These are phyloP conservation scores for Synanthedon andrenaeformis DNA, from an alignment of 2,888 invertebrate species.

Conservation along the genomic window DNA sequence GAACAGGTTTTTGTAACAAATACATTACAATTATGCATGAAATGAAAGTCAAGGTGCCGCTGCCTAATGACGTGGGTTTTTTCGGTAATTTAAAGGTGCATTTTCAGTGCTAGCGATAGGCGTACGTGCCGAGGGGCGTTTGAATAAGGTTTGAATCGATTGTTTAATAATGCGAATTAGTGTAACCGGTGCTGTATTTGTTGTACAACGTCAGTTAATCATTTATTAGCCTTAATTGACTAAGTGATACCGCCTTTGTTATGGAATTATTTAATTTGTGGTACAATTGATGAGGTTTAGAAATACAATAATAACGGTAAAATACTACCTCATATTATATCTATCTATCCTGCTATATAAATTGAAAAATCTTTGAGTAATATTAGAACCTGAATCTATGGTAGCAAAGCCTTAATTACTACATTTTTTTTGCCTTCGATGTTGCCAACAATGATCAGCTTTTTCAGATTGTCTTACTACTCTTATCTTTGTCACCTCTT, in stretches of 20 bases:
- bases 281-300: conserved; percentile 7
- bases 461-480: too few relatives aligned
- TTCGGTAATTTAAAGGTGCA: not conserved
- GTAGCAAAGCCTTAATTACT: too few relatives aligned
- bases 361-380: too few relatives aligned
- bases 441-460: too few relatives aligned
- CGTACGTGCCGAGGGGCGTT: not conserved
- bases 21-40: not conserved
- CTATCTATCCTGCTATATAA: too few relatives aligned
- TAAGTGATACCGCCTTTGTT: conserved; percentile 28
- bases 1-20: not conserved
- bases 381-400: too few relatives aligned
- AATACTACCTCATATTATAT: too few relatives aligned
- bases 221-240: conserved; percentile 29
- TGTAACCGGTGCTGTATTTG: not conserved
- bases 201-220: conserved; percentile 16
- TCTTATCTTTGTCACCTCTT: too few relatives aligned
- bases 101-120: not conserved
- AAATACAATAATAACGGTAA: too few relatives aligned
- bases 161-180: not conserved
- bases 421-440: too few relatives aligned
- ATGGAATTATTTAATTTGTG: conserved; percentile 22
- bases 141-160: too few relatives aligned
- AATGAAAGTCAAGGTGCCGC: not conserved
- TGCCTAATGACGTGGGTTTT: not conserved